Base-by-base conservation (phyloP, 2,797 vertebrate species). In the Gymnoscopelus braueri region DNA sequence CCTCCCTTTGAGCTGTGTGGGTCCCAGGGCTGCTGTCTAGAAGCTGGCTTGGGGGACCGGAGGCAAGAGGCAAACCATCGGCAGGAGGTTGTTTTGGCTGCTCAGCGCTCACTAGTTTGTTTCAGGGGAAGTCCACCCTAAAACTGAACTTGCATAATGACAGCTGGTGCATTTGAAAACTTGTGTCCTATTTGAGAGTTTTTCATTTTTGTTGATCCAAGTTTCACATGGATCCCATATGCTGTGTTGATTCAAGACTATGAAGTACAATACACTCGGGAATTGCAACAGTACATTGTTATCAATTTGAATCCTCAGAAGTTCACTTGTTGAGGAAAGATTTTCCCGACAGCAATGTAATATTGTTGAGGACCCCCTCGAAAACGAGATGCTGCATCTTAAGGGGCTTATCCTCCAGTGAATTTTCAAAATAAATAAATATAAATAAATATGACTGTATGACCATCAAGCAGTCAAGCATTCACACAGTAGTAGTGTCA, bases 61-160 rank as follows among this genome's bases (percentile, higher is more conserved):
- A 90, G 90, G 90, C 89, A 87, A 82, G 88, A 88, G 84, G 84
- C 90, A 83, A 90, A 87, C 82, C 87, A 78, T 90, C 87, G 77
- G 83, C 84, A 65, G 74, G 79, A 90, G 86, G 90, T 92, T 90
- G 87, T 89, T 91, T 92, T 92, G 89, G 91, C 91, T 78, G 78
- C 72, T 76, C 19, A 24, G 90, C 76, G 78, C 72, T 76, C 15
- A 24, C 75, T 76, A 62, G 39, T 85, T 79, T 79, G 79, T 84
- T 87, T 81, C 80, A 83, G 73, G 81, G 87, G 79, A 87, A 90
- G 86, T 91, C 84, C 89, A 90, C 78, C 80, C 77, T 78, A 84
- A 84, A 88, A 87, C 81, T 75, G 71, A 77, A 79, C 64, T 80
- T 77, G 71, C 80, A 83, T 85, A 77, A 77, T 19, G n/a, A 8